A percentile compares a stretch with the other conserved stretches of the same genome.
Conservation (phyloP, 2,113 vertebrate species). For the human (Homo sapiens) region DNA sequence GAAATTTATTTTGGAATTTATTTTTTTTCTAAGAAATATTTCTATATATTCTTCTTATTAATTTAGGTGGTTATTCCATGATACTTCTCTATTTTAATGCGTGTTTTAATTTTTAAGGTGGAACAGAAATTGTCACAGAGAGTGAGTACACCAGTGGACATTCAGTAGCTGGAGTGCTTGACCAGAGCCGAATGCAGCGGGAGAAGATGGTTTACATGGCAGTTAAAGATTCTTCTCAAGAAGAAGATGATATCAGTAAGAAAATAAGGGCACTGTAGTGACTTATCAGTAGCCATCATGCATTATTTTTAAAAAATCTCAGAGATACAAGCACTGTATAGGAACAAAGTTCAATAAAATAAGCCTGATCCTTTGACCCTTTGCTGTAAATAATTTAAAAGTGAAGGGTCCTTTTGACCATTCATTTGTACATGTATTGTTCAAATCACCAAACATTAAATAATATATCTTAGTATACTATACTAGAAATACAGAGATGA, state of each 20-base stretch:
- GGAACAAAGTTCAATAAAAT: conserved; percentile 22
- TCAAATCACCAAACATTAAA: conserved; percentile 39
- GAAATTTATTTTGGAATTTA: conserved; percentile 21
- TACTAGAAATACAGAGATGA: background rate
- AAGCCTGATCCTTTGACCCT: conserved; percentile 20
- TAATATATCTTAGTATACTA: background rate
- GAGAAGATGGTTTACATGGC: conserved; percentile 99
- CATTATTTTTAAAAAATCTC: background rate
- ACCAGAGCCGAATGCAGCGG: conserved; percentile 93
- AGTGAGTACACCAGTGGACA: conserved; percentile 97
- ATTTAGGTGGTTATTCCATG: background rate
- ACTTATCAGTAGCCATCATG: background rate
- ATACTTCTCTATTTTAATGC: conserved; percentile 38
- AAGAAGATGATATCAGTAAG: conserved; percentile 94
- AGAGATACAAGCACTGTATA: conserved; percentile 1
- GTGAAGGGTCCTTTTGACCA: background rate
- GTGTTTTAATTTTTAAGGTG: conserved; percentile 86
- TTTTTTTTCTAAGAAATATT: conserved; percentile 33
- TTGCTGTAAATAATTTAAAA: conserved; percentile 40
- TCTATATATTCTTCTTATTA: background rate
- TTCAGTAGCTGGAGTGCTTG: conserved; percentile 91
- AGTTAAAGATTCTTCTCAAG: conserved; percentile 94
- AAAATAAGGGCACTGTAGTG: conserved; percentile 65
- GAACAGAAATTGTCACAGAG: conserved; percentile 97
- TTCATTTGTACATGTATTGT: background rate